phyloP scores from a whole-genome alignment of 2,888 invertebrate genomes.

The Magallana nippona region DNA sequence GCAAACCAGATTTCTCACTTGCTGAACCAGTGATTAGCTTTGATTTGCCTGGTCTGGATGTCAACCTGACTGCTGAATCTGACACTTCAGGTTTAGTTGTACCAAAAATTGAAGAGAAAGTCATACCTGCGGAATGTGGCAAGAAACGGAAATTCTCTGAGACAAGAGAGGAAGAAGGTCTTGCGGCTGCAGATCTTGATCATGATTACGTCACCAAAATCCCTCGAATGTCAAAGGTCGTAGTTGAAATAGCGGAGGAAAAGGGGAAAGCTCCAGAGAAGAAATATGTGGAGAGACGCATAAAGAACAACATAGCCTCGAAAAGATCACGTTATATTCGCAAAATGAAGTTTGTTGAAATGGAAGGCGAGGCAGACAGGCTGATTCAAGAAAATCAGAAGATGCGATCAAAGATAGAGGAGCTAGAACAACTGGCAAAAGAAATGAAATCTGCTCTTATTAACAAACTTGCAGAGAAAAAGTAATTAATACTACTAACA shows the following conservation, averaged over 20 bases:
- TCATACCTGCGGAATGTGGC: constrained; percentile 14
- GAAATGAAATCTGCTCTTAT: constrained; percentile 75
- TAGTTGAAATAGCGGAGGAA: constrained; percentile 8
- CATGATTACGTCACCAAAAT: constrained; percentile 66
- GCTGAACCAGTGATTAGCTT: constrained; percentile 2
- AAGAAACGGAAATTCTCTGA: constrained; percentile 36
- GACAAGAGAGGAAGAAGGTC: neutral
- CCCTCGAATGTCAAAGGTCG: constrained; percentile 37
- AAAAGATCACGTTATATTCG: constrained; percentile 72
- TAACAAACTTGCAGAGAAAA: constrained; percentile 66
- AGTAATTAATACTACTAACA: constrained; percentile 25
- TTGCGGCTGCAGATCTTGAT: constrained; percentile 51
- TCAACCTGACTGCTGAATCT: neutral
- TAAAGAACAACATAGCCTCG: constrained; percentile 77
- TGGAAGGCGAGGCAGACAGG: constrained; percentile 71
- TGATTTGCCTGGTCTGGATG: neutral
- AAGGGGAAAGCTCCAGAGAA: neutral
- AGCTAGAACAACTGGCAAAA: constrained; percentile 73
- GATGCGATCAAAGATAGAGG: constrained; percentile 67
- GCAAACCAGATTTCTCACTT: constrained; percentile 8
- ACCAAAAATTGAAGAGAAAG: neutral
- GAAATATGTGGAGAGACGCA: constrained; percentile 67
- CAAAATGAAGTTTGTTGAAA: constrained; percentile 71
- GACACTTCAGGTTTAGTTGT: neutral
- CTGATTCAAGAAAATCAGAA: constrained; percentile 69